phyloP scores from a whole-genome alignment of 2,113 vertebrate genomes.

The Mesoclemmys tuberculata region DNA sequence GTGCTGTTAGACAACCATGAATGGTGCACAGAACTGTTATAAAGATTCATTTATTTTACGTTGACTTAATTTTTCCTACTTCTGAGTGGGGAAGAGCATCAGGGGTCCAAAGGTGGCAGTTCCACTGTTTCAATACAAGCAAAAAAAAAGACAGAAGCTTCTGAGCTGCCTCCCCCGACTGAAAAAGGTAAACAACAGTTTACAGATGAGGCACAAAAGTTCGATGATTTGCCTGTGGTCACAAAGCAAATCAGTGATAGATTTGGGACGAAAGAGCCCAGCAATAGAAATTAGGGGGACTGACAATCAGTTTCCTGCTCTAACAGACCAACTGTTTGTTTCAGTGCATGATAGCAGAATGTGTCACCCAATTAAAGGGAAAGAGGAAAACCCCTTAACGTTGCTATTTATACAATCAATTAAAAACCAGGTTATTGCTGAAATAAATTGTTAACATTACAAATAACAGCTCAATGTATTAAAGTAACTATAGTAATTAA shows the following conservation, averaged over 20 bases:
- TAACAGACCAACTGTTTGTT: constrained; percentile 45
- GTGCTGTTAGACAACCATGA: not conserved
- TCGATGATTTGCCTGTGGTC: not conserved
- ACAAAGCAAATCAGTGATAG: constrained; percentile 31
- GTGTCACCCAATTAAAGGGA: not conserved
- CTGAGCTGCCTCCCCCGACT: not conserved
- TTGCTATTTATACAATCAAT: not conserved
- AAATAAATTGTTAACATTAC: not conserved
- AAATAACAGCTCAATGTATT: not conserved
- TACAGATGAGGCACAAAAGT: not conserved
- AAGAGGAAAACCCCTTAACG: not conserved
- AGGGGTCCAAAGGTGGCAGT: not conserved
- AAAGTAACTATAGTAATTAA: too few relatives aligned
- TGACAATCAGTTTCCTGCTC: constrained; percentile 54
- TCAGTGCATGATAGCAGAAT: not conserved
- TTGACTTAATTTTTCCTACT: not conserved
- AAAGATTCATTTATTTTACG: not conserved
- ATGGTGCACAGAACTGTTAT: not conserved
- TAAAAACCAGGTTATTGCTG: not conserved
- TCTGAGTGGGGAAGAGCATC: constrained; percentile 9
- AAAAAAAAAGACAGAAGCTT: not conserved
- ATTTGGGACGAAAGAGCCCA: not conserved
- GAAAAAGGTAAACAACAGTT: not conserved
- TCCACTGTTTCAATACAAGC: not conserved
- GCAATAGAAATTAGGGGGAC: constrained; percentile 36